Evolutionary conservation across 1,140 invertebrate species (phyloP).

Genomic region (Scaptodrosophila lebanonensis): DNA sequence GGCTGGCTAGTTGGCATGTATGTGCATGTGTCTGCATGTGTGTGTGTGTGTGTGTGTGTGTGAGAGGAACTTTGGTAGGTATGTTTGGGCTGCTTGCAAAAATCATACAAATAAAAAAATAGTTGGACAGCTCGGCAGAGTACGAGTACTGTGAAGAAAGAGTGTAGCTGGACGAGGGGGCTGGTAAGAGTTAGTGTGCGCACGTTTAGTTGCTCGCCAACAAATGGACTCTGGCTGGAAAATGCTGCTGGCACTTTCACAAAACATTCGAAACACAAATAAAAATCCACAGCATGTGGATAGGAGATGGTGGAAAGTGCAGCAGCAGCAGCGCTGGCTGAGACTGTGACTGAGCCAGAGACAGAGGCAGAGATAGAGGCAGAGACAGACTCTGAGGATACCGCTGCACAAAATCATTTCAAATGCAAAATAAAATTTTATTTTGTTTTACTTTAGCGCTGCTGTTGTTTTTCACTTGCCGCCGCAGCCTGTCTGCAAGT

Average conservation of each 20-base stretch:
- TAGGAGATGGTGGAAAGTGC: neutral
- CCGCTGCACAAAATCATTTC: slow-evolving; percentile 54
- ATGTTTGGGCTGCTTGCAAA: slow-evolving; percentile 43
- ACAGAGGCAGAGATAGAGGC: neutral
- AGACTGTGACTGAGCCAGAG: slow-evolving; percentile 9
- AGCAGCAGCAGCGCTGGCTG: neutral
- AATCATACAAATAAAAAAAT: slow-evolving; percentile 52
- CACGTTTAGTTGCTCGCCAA: slow-evolving; percentile 31
- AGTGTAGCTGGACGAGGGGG: slow-evolving; percentile 4
- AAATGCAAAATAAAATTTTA: slow-evolving; percentile 74
- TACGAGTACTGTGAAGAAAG: slow-evolving; percentile 33
- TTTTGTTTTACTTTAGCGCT: slow-evolving; percentile 60
- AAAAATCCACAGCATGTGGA: slow-evolving; percentile 59
- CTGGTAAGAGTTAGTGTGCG: slow-evolving; percentile 6
- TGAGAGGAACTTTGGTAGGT: slow-evolving; percentile 40
- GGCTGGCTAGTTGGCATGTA: neutral
- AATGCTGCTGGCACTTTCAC: slow-evolving; percentile 72
- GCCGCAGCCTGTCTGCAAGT: slow-evolving; percentile 50
- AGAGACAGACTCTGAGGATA: slow-evolving; percentile 9
- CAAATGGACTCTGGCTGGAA: slow-evolving; percentile 68
- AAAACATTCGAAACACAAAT: slow-evolving; percentile 74
- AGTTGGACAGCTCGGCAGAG: slow-evolving; percentile 1
- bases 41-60: neutral
- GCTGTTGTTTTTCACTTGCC: slow-evolving; percentile 28
- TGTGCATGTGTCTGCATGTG: neutral